phyloP scores from a whole-genome alignment of 1,140 invertebrate genomes.

The Aphaenogaster floridana region DNA sequence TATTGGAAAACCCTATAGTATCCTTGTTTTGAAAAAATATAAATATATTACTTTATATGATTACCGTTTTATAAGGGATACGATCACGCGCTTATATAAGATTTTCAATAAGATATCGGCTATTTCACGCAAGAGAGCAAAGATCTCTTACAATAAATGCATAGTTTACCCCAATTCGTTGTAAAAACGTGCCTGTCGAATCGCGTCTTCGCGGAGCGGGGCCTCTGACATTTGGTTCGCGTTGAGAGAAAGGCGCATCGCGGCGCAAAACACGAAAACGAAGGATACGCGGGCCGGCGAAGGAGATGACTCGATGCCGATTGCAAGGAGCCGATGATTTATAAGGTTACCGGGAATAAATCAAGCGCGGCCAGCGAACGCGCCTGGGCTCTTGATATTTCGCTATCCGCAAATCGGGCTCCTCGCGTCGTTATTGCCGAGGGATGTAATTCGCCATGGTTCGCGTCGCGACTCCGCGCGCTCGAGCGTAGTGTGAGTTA shows the following conservation, averaged over 20 bases:
- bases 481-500: slow-evolving; percentile 53
- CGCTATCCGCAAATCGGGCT: slow-evolving; percentile 48
- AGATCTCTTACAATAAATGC: not conserved
- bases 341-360: slow-evolving; percentile 66
- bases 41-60: not conserved
- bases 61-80: not conserved
- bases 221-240: slow-evolving; percentile 68
- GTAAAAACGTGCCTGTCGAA: slow-evolving; percentile 30
- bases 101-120: not conserved
- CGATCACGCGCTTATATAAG: not conserved
- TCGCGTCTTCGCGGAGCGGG: slow-evolving; percentile 12
- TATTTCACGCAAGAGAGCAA: not conserved
- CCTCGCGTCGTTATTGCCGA: slow-evolving; percentile 61
- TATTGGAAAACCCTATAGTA: not conserved
- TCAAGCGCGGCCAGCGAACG: slow-evolving; percentile 44
- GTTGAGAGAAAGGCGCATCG: slow-evolving; percentile 68
- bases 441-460: slow-evolving; percentile 48
- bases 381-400: slow-evolving; percentile 69
- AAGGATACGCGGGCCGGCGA: slow-evolving; percentile 35
- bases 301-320: slow-evolving; percentile 53
- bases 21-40: not conserved
- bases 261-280: slow-evolving; percentile 68
- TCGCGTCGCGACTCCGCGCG: slow-evolving; percentile 49
- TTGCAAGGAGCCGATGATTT: slow-evolving; percentile 64
- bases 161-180: not conserved